A percentile compares a stretch with the other conserved stretches of the same genome.
Evolutionary conservation across 2,113 vertebrate genomes (phyloP).

Genomic region (Hippopotamus amphibius): DNA sequence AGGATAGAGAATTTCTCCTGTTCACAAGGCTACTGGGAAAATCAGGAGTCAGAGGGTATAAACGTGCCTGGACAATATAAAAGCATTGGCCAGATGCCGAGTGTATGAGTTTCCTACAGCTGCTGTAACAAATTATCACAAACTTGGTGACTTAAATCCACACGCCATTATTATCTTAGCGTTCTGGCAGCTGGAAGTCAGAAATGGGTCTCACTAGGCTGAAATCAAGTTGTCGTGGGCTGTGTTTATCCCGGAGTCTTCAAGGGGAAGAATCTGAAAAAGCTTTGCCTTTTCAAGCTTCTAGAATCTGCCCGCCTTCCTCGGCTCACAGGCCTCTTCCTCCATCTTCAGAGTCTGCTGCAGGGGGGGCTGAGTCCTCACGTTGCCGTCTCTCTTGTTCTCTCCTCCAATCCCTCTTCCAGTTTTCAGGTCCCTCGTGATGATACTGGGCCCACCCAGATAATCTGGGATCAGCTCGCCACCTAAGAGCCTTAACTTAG

Average conservation of each 20-base stretch:
- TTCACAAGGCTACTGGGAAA: neutral
- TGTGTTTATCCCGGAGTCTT: rapidly evolving
- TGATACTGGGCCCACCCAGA: neutral
- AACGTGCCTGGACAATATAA: rapidly evolving
- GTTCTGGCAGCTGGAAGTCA: neutral
- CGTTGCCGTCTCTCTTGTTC: neutral
- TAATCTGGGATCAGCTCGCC: neutral
- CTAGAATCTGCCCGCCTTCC: neutral
- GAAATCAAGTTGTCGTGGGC: rapidly evolving
- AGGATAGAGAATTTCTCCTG: neutral
- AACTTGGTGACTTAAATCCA: neutral
- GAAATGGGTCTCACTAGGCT: neutral
- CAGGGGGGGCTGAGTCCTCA: neutral
- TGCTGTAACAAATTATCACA: neutral
- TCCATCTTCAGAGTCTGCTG: neutral
- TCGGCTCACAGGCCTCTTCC: neutral
- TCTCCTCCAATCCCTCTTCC: neutral
- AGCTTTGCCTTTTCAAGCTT: neutral
- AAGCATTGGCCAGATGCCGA: neutral
- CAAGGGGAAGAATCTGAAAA: no score
- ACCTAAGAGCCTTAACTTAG: neutral
- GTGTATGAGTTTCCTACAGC: rapidly evolving
- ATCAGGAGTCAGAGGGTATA: no score
- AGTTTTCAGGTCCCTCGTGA: neutral
- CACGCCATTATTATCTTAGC: rapidly evolving